Evolutionary conservation across 1,140 invertebrate species (phyloP), one percentile per base, ranked within the genome.

Genomic region (Cydia splendana): DNA sequence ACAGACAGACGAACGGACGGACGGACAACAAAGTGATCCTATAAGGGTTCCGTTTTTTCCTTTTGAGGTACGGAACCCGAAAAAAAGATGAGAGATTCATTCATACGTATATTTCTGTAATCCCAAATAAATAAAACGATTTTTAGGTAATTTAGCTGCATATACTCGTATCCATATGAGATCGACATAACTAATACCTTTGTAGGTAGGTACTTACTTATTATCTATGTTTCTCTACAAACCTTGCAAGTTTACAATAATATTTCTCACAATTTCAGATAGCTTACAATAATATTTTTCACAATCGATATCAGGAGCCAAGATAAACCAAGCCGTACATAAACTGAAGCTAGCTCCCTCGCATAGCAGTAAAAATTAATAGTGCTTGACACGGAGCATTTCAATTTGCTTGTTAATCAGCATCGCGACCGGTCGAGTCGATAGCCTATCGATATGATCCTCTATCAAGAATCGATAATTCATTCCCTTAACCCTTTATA

Each of bases 381-480:
- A 88, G 83, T 85, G 76, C 75, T 81, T 82, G 82, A 86, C 83
- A 87, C 77, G 79, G 78, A 79, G 76, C 77, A 75, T 79, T 88
- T 87, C 87, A 86, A 90, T 88, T 86, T 87, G 81, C 82, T 84
- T 87, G 86, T 90, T 86, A 88, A 87, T 90, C 88, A 85, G 82
- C 51, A 12, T 69, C 15, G 75, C 65, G 42, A 45, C 57, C 62
- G 75, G 75, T 75, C 57, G 75, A 30, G 48, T 45, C 42, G 30
- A 65, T 48, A 62, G 75, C 10, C 30, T 62, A 42, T 20, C 51
- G 51, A 38, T 48, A 65, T 75, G 51, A 75, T 53, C 75, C 62
- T 42, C 51, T 75, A 75, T 75, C 57, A 38, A 65, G 30, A 57
- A 75, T 74, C 73, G 73, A 74, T 51, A 74, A 74, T 74, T 71